These are phyloP conservation scores for Loris lydekkerianus DNA, from an alignment of 2,797 vertebrate species.

Conservation along the genomic window DNA sequence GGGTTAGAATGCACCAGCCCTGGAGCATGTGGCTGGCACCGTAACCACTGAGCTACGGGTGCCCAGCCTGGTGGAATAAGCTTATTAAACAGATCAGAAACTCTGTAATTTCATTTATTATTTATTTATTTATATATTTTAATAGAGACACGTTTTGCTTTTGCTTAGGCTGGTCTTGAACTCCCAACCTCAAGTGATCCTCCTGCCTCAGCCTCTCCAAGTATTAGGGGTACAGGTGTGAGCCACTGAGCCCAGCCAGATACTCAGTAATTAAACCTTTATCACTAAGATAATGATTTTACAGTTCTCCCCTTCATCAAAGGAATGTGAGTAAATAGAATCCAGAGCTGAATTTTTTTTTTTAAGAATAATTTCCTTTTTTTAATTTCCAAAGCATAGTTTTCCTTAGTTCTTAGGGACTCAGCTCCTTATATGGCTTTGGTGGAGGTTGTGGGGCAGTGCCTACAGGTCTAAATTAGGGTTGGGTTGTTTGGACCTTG, in stretches of 20 bases:
- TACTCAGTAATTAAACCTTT: slow-evolving; percentile 36
- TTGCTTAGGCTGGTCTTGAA: neutral
- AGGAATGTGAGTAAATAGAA: slow-evolving; percentile 32
- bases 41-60: no score
- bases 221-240: neutral
- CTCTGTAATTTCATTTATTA: neutral
- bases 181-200: neutral
- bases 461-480: no score
- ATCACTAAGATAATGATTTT: slow-evolving; percentile 32
- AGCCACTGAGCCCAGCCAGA: neutral
- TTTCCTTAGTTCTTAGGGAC: no score
- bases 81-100: neutral
- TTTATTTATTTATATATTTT: neutral
- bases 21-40: no score
- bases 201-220: neutral
- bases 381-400: no score
- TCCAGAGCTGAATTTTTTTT: neutral
- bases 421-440: no score
- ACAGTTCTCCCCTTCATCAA: slow-evolving; percentile 13
- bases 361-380: no score
- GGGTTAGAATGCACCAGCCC: no score
- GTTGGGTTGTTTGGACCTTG: no score
- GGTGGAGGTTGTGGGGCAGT: no score
- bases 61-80: neutral
- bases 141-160: neutral